These are phyloP conservation scores for Squalus acanthias DNA, from an alignment of 2,797 vertebrate species.

Conservation along the genomic window DNA sequence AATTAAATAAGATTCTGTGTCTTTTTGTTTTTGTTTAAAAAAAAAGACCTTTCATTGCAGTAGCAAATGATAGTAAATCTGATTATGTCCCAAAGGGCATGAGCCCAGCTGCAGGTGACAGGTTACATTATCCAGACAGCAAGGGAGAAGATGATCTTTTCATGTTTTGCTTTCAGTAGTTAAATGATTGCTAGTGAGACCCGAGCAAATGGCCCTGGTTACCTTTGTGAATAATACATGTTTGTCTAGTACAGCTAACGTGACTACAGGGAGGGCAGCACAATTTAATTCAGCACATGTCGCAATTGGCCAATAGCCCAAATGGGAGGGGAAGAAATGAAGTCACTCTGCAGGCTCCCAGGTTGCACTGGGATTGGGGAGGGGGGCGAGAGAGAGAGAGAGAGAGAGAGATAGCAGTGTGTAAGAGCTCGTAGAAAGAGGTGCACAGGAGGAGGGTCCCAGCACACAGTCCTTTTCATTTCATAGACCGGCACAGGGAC, in stretches of 20 bases:
- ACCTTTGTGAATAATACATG: not conserved
- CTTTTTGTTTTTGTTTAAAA: not conserved
- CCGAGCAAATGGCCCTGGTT: not conserved
- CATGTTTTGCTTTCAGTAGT: not conserved
- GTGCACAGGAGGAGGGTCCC: not conserved
- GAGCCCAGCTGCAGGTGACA: not conserved
- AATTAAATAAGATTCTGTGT: not conserved
- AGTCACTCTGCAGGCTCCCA: slow-evolving; percentile 24
- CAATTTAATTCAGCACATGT: not conserved
- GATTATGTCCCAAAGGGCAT: not conserved
- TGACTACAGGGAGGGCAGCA: not conserved
- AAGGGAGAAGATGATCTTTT: not conserved
- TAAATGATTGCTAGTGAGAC: not conserved
- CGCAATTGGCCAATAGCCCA: not conserved
- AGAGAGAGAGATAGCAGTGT: not conserved
- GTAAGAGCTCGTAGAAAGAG: not conserved
- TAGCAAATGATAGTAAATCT: not conserved
- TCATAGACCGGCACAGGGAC: not conserved
- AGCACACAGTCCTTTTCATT: not conserved
- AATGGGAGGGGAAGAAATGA: slow-evolving; percentile 20
- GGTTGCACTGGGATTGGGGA: not conserved
- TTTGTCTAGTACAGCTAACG: not conserved
- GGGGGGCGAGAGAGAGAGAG: not conserved
- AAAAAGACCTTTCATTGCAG: not conserved
- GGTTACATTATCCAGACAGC: not conserved